phyloP scores from a whole-genome alignment of 2,113 vertebrate species.

The Trochalopteron elliotii region DNA sequence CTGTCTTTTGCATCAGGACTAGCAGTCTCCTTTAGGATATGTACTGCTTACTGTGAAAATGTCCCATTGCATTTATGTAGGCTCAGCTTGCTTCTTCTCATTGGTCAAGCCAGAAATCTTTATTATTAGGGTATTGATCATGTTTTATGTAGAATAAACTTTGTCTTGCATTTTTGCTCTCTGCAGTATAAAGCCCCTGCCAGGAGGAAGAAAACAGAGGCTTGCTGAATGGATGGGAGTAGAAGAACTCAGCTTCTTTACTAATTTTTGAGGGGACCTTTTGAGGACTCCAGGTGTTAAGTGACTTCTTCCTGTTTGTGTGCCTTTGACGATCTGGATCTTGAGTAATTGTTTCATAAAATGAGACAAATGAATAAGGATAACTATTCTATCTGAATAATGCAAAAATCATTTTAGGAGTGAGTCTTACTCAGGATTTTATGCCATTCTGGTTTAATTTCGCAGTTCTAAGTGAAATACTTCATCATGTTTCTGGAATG shows the following conservation, averaged over 20 bases:
- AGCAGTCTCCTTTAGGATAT: not conserved
- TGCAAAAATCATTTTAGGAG: not conserved
- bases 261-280: not conserved
- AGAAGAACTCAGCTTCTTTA: not conserved
- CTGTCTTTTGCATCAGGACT: fast-evolving
- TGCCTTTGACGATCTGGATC: not conserved
- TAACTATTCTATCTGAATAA: not conserved
- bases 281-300: not conserved
- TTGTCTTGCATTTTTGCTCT: not conserved
- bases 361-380: not conserved
- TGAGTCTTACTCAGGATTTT: not conserved
- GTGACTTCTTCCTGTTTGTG: not conserved
- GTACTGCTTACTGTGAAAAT: not conserved
- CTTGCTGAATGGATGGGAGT: not conserved
- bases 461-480: not conserved
- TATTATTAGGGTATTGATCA: not conserved
- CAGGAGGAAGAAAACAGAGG: not conserved
- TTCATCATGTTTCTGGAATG: not conserved
- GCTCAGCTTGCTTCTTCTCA: not conserved
- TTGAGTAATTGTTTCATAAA: not conserved
- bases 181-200: not conserved
- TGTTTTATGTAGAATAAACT: not conserved
- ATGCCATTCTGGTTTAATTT: not conserved
- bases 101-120: not conserved
- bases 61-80: not conserved